Evolutionary conservation across 1,140 invertebrate genomes (phyloP).

Genomic region (Drosophila subpulchrella): DNA sequence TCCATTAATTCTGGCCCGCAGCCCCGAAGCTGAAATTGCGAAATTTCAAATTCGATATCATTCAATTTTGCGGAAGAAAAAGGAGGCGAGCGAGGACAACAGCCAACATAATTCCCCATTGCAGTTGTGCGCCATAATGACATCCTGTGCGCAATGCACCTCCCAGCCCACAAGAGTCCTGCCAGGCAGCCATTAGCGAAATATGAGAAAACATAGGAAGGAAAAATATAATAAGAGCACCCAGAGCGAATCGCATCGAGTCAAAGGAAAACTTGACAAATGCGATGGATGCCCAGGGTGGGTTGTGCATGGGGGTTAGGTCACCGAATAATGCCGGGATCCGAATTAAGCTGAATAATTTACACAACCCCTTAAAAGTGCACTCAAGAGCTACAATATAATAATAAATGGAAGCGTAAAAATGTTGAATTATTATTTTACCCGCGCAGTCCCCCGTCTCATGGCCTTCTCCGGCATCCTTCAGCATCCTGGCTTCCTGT

Average conservation of each 20-base stretch:
- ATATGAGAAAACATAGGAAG: slow-evolving; percentile 66
- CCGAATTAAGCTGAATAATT: slow-evolving; percentile 82
- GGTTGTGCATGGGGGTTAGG: slow-evolving; percentile 2
- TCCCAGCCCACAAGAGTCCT: slow-evolving; percentile 48
- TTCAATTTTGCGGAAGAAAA: slow-evolving; percentile 56
- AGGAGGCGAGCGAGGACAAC: slow-evolving; percentile 31
- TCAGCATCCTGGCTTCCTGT: slow-evolving; percentile 19
- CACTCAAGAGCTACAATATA: slow-evolving; percentile 70
- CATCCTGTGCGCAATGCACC: slow-evolving; percentile 71
- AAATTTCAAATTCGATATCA: slow-evolving; percentile 64
- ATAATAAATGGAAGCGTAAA: slow-evolving; percentile 46
- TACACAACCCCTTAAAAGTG: slow-evolving; percentile 78
- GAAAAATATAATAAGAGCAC: slow-evolving; percentile 38
- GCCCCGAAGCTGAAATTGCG: slow-evolving; percentile 32
- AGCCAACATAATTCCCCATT: slow-evolving; percentile 75
- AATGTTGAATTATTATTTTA: slow-evolving; percentile 49
- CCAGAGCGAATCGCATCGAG: slow-evolving; percentile 65
- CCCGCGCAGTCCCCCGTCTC: slow-evolving; percentile 18
- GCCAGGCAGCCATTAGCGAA: slow-evolving; percentile 80
- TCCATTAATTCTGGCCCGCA: slow-evolving; percentile 59
- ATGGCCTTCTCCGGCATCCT: not conserved
- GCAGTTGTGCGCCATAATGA: slow-evolving; percentile 78
- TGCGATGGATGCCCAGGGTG: slow-evolving; percentile 3
- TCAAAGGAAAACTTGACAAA: slow-evolving; percentile 43
- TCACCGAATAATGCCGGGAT: slow-evolving; percentile 48